These are phyloP conservation scores for Penaeus chinensis DNA, from an alignment of 1,140 invertebrate species.

Conservation along the genomic window DNA sequence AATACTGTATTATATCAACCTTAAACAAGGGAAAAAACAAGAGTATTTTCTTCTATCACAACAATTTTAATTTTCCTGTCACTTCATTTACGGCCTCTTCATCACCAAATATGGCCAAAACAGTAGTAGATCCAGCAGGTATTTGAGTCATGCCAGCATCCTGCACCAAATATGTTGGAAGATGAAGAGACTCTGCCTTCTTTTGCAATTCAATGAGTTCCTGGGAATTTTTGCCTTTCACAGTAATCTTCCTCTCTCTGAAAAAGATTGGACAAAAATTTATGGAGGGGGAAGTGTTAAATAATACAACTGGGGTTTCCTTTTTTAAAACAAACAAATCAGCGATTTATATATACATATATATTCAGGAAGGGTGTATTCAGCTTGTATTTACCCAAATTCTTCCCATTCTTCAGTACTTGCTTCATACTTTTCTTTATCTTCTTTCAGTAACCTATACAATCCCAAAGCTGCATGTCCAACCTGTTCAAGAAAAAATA, in stretches of 20 bases:
- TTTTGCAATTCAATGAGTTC: slow-evolving; percentile 72
- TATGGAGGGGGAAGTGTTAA: not conserved
- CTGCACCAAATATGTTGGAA: slow-evolving; percentile 73
- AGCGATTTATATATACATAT: not conserved
- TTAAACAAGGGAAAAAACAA: slow-evolving; percentile 16
- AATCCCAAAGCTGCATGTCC: slow-evolving; percentile 75
- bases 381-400: slow-evolving; percentile 69
- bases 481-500: slow-evolving; percentile 65
- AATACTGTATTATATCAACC: not conserved
- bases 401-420: slow-evolving; percentile 72
- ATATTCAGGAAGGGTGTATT: not conserved
- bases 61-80: slow-evolving; percentile 69
- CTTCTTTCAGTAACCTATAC: slow-evolving; percentile 70
- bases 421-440: slow-evolving; percentile 69
- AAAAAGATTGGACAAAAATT: slow-evolving; percentile 62
- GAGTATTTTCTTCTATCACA: slow-evolving; percentile 65
- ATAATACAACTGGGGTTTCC: not conserved
- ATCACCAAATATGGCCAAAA: slow-evolving; percentile 70
- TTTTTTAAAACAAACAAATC: not conserved
- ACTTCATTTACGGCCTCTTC: slow-evolving; percentile 70
- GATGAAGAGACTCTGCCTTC: slow-evolving; percentile 69
- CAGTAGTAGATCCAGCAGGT: slow-evolving; percentile 70
- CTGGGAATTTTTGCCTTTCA: slow-evolving; percentile 72
- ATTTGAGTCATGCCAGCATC: slow-evolving; percentile 77
- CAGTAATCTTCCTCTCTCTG: slow-evolving; percentile 75